Conservation (phyloP, 2,113 vertebrate genomes). For the Penelope pileata region DNA sequence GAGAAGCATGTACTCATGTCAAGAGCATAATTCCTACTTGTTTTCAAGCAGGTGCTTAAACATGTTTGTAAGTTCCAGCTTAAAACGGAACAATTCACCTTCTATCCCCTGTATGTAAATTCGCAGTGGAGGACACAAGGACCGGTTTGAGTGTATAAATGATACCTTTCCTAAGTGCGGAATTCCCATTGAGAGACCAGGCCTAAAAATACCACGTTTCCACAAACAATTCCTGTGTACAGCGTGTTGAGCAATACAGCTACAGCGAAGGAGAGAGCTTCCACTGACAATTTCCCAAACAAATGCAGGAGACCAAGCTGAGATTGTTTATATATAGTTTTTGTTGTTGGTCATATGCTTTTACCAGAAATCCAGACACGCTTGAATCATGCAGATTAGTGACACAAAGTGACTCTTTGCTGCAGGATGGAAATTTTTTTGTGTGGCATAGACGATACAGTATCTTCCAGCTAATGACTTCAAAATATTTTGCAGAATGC, state of each 20-base stretch:
- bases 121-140: background rate
- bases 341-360: background rate
- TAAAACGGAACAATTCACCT: constrained; percentile 13
- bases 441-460: background rate
- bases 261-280: background rate
- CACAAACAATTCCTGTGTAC: constrained; percentile 21
- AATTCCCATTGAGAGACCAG: constrained; percentile 43
- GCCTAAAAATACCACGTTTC: constrained; percentile 59
- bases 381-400: background rate
- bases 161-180: constrained; percentile 3
- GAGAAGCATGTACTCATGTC: background rate
- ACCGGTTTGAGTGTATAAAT: background rate
- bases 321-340: constrained; percentile 10
- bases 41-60: constrained; percentile 51
- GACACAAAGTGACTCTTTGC: background rate
- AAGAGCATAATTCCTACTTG: constrained; percentile 37
- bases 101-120: background rate
- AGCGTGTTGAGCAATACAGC: background rate
- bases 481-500: background rate
- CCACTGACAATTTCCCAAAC: background rate
- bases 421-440: background rate
- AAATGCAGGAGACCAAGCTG: background rate
- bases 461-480: constrained; percentile 5
- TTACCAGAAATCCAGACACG: constrained; percentile 48
- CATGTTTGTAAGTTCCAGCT: constrained; percentile 16